Evolutionary conservation across 2,888 invertebrate genomes (phyloP), one percentile per base, ranked within the genome.

Genomic region (Drosophila nr. fundita): DNA sequence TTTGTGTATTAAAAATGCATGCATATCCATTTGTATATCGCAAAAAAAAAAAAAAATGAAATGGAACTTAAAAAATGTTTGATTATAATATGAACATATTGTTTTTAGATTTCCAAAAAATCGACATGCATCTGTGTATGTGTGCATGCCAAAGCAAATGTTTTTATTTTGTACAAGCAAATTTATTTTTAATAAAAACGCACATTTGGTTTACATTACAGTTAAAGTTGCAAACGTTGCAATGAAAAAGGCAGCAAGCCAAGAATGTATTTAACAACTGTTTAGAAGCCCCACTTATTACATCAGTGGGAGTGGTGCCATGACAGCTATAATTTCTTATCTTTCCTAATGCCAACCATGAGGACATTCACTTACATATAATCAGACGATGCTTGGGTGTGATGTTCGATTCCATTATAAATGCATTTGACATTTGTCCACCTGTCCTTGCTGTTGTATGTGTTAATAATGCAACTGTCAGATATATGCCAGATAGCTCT

Each of bases 1-100:
- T 24, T 63, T 54, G 21, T 18, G 40, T 34, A 67, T 67, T 67
- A 54, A 67, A 58, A 54, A 70, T 61, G 18, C 42, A 70, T 38
- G 58, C 30, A 49, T 29, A 50, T 50, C 30, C 50, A 70, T 69
- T 60, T 57, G 21, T 27, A 6, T 34, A 38, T 36, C 24, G 27
- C 50, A 42, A 57, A 45, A 18, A 18, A 21, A 36, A 42, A 57
- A 45, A 18, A 18, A 21, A 36, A 4, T 4, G 8, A 24, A 7
- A 4, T 5, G 13, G 15, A 42, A 42, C 10, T 24, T 21, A 42
- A 42, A 40, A 42, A 15, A 42, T 57, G 15, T 42, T 40, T 21
- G 30, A 7, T 1, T 30, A 30, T 42, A 15, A 21, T 30, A 30
- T 30, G 30, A 42, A 30, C 40, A 57, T 40, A 55, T 40, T 55